Evolutionary conservation across 2,797 vertebrate genomes (phyloP).

Genomic region (Xenops minutus): DNA sequence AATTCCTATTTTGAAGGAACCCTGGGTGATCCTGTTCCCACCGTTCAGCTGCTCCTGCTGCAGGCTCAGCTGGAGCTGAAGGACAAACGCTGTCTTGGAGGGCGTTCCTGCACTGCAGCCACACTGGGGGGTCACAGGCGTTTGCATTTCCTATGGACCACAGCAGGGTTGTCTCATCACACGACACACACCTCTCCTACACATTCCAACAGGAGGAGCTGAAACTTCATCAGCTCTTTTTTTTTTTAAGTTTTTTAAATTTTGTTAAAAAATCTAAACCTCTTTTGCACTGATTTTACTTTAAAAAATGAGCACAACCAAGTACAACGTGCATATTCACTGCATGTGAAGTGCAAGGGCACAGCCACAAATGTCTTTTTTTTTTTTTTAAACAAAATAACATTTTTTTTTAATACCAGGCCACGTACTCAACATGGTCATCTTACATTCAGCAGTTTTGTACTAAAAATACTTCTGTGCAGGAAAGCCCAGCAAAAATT

Average conservation of each 20-base stretch:
- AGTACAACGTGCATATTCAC: slow-evolving; percentile 81
- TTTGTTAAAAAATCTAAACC: slow-evolving; percentile 62
- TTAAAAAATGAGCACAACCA: slow-evolving; percentile 73
- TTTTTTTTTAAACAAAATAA: slow-evolving; percentile 82
- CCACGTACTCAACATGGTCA: slow-evolving; percentile 81
- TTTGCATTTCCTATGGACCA: neutral
- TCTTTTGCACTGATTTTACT: slow-evolving; percentile 77
- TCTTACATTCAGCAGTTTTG: slow-evolving; percentile 93
- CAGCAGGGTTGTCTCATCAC: neutral
- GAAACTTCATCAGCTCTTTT: neutral
- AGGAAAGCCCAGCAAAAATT: slow-evolving; percentile 87
- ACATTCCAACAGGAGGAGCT: neutral
- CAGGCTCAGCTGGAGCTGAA: neutral
- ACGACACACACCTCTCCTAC: neutral
- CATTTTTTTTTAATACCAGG: slow-evolving; percentile 70
- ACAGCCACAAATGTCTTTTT: slow-evolving; percentile 69
- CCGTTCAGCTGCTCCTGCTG: neutral
- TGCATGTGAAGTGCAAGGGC: slow-evolving; percentile 82
- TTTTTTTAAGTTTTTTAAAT: neutral
- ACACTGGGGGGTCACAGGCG: neutral
- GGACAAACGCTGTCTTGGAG: neutral
- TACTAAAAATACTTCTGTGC: slow-evolving; percentile 95
- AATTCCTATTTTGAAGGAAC: neutral
- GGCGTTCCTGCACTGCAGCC: neutral
- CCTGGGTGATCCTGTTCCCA: neutral